Base-by-base conservation (phyloP, 2,113 vertebrate genomes). In the Sylvia atricapilla region DNA sequence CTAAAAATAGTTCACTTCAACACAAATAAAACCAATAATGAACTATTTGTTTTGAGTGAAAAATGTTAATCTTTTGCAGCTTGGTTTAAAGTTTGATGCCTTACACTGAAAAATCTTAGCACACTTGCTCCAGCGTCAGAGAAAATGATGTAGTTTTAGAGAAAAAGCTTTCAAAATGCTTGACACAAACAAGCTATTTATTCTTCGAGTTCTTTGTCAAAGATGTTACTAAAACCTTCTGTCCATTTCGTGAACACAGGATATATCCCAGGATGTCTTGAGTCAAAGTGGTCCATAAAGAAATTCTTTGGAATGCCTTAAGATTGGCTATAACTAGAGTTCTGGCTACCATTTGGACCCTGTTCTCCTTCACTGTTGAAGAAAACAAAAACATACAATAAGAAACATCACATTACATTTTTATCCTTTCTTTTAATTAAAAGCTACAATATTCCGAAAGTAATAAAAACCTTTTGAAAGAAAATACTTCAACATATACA, bases 331-430 rank as follows among this genome's bases (percentile, higher is more conserved):
- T 99, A 99, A 93, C 98, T 99, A 98, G 99, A 99, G 98, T 99
- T 99, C 97, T 99, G 99, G 98, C 98, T 99, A 96, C 99, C 99
- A 83, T 99, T 99, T 98, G 99, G 98, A 98, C 99, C 99, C 98
- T 99, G 99, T 96, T 99, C 99, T 90, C 98, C 98, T 97, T 99
- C 99, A 97, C 99, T 99, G 98, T 94, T 90, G 93, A 93, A 94
- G 67, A 77, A 78, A 96, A 64, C 5, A 76, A 96, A 96, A 74
- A 74, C n/a, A 96, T 9, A 19, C 30, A 87, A 23, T 93, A 91
- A 58, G 52, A 35, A 85, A 22, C 46, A 91, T 41, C 8, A 30
- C n/a, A 43, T 37, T 77, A 53, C 20, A 80, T 77, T 86, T 89
- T 66, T 77, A 23, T 43, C 22, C 13, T 22, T 35, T 35, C 41